phyloP scores from a whole-genome alignment of 2,888 invertebrate species.

The Amphipyra tragopoginis region DNA sequence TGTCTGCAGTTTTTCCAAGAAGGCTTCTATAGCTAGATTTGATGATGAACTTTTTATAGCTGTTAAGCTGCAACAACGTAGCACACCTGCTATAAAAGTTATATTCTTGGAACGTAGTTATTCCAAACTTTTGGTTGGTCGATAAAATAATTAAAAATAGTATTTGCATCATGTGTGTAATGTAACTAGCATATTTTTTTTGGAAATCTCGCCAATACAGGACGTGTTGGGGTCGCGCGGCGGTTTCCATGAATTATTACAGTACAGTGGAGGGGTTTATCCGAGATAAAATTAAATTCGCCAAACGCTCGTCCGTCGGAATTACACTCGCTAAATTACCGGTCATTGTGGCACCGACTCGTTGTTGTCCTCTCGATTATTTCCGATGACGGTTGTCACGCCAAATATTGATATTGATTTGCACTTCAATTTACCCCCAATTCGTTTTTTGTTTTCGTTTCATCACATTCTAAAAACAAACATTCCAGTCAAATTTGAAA shows the following conservation, averaged over 20 bases:
- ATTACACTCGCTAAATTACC: conserved; percentile 82
- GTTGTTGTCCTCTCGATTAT: conserved; percentile 74
- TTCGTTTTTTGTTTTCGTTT: conserved; percentile 48
- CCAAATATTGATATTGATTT: conserved; percentile 78
- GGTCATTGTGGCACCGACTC: conserved; percentile 74
- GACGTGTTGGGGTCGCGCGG: conserved; percentile 57
- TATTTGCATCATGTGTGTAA: conserved; percentile 16
- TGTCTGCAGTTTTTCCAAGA: neutral
- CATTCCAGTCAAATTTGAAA: conserved; percentile 34
- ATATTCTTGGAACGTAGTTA: neutral
- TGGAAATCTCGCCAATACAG: conserved; percentile 45
- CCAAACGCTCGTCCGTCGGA: conserved; percentile 69
- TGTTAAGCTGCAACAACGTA: no score
- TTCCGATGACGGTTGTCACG: conserved; percentile 70
- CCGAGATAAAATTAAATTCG: conserved; percentile 82
- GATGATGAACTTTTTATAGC: no score
- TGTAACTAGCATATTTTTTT: conserved; percentile 35
- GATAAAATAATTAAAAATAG: conserved; percentile 25
- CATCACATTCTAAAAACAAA: conserved; percentile 51
- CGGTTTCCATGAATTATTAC: conserved; percentile 78
- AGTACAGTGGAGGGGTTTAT: conserved; percentile 70
- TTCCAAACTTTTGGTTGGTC: neutral
- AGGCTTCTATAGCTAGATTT: neutral
- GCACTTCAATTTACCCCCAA: conserved; percentile 55
- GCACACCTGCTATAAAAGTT: neutral